A percentile compares a stretch with the other conserved stretches of the same genome.
Evolutionary conservation across 2,797 vertebrate species (phyloP).

Genomic region (Muscicapa striata): DNA sequence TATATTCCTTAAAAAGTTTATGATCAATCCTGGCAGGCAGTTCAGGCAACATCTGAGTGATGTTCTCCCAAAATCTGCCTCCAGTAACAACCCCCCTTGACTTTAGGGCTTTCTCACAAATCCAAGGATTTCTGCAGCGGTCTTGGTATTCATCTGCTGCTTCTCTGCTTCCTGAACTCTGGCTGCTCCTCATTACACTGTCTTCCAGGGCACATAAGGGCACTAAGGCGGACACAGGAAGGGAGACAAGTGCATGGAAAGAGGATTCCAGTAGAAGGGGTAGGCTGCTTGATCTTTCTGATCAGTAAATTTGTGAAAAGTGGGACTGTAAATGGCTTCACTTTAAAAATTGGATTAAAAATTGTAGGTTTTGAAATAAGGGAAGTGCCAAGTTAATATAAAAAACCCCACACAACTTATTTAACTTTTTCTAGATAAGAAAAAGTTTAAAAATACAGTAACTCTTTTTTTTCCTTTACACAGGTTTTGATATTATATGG

Average conservation of each 20-base stretch:
- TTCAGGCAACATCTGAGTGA: background rate
- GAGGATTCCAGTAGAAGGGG: background rate
- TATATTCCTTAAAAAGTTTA: background rate
- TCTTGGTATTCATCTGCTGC: background rate
- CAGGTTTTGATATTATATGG: background rate
- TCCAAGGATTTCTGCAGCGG: background rate
- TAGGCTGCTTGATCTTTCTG: background rate
- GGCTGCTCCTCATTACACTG: background rate
- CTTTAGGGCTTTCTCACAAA: background rate
- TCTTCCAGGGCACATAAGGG: background rate
- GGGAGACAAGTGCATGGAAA: background rate
- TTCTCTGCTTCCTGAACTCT: background rate
- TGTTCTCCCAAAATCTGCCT: background rate
- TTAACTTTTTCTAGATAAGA: background rate
- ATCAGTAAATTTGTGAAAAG: background rate
- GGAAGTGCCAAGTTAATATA: background rate
- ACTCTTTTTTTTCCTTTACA: background rate
- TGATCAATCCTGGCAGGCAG: background rate
- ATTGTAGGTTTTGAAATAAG: background rate
- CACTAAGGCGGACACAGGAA: background rate
- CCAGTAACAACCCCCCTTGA: background rate
- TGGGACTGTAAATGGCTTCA: background rate
- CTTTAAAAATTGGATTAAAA: background rate
- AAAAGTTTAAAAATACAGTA: background rate
- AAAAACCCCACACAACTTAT: fast-evolving